Evolutionary conservation across 2,113 vertebrate species (phyloP), one percentile per base, ranked within the genome.

Genomic region (Orycteropus afer): DNA sequence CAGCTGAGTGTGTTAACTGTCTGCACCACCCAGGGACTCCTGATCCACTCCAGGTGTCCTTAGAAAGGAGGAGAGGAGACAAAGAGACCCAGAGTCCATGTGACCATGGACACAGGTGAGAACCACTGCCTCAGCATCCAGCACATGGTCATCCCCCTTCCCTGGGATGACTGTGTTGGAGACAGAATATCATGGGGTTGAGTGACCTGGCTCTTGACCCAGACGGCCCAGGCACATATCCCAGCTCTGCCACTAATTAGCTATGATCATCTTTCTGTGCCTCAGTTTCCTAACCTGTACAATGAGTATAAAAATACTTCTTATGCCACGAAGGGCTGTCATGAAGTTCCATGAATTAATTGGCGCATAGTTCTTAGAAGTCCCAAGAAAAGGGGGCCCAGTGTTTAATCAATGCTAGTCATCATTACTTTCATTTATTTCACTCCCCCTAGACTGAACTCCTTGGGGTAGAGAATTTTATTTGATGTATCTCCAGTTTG

Each of bases 281-380:
- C 78, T 86, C 55, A 29, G 89, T 84, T 80, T 92, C 34, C 73
- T 47, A 77, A n/a, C 59, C 47, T 20, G n/a, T n/a, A n/a, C n/a
- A n/a, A n/a, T n/a, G n/a, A n/a, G n/a, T 18, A 29, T 11, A 27
- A 63, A 5, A 67, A 11, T 0, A 27, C 13, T 25, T 51, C 45
- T 27, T 22, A 34, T n/a, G 7, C 8, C 37, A 29, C 53, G 32
- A 3, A 25, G 42, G 71, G 51, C 47, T 8, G 0, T 18, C 8
- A 17, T n/a, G 32, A 14, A 15, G 49, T 9, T 80, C 29, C 0
- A 11, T 3, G 17, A 84, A 51, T 32, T 32, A 8, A 49, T 57
- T 8, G 3, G 2, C 0, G 9, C 2, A 11, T 5, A 14, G 23
- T 32, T n/a, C 65, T 29, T 25, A 2, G 45, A 25, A n/a, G 37